Evolutionary conservation across 1,140 invertebrate genomes (phyloP).

Genomic region (Pseudomyrmex sp.): DNA sequence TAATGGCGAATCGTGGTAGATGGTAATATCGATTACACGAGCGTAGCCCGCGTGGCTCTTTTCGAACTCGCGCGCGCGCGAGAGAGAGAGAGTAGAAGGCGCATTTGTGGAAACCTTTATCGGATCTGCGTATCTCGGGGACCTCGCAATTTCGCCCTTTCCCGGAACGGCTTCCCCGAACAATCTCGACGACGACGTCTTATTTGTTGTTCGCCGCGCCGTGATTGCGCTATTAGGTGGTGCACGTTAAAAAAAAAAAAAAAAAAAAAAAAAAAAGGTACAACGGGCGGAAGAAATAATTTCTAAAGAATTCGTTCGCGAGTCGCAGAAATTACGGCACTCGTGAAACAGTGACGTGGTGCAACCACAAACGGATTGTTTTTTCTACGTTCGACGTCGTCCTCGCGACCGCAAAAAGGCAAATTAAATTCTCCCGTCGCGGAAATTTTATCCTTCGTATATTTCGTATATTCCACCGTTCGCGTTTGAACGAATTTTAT

Average conservation of each 20-base stretch:
- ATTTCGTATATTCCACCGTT: background rate
- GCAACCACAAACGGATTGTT: conserved; percentile 17
- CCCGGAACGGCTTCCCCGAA: background rate
- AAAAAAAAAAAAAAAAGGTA: background rate
- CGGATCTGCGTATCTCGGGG: background rate
- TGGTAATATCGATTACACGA: conserved; percentile 57
- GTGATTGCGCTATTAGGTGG: background rate
- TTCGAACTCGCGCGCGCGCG: conserved; percentile 3
- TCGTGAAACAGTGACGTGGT: background rate
- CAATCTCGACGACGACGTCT: background rate
- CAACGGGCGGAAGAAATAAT: background rate
- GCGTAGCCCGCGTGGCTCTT: conserved; percentile 32
- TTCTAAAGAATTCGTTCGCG: background rate
- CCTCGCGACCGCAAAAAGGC: conserved; percentile 13
- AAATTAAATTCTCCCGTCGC: conserved; percentile 43
- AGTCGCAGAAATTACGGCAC: conserved; percentile 12
- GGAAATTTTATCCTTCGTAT: conserved; percentile 27
- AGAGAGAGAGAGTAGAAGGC: background rate
- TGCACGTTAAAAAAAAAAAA: background rate
- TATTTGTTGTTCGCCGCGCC: background rate
- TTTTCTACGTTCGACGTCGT: background rate
- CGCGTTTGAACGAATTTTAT: conserved; percentile 40
- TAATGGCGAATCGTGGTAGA: conserved; percentile 59
- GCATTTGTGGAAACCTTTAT: conserved; percentile 16
- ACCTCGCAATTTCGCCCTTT: background rate